Conservation (phyloP, 2,797 vertebrate genomes). For the Spinus olivaceus region DNA sequence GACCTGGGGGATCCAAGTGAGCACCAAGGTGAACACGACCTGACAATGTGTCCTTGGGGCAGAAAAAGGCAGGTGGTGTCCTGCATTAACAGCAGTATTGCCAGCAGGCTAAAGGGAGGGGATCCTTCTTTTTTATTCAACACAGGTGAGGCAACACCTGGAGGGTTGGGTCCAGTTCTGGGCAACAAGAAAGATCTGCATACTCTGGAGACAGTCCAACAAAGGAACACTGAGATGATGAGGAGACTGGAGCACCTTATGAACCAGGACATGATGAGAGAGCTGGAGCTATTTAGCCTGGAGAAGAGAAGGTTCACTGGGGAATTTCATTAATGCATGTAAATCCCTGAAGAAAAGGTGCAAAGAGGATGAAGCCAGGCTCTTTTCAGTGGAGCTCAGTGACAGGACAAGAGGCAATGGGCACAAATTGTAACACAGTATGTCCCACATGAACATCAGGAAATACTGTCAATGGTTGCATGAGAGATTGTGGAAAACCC, state of each 20-base stretch:
- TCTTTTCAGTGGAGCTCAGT: neutral
- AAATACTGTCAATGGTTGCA: neutral
- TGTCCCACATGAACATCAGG: neutral
- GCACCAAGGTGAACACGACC: neutral
- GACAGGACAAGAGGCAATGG: neutral
- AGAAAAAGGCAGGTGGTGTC: neutral
- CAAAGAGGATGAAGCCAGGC: neutral
- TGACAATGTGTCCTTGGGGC: neutral
- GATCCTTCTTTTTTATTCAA: neutral
- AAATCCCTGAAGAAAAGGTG: neutral
- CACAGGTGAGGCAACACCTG: neutral
- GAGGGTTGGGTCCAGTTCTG: neutral
- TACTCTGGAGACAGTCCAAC: neutral
- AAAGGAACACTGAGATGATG: neutral
- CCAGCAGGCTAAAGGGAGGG: neutral
- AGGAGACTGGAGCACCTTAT: neutral
- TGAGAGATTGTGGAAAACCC: neutral
- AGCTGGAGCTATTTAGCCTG: neutral
- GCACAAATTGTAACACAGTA: neutral
- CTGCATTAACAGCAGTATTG: neutral
- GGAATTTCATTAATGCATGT: neutral
- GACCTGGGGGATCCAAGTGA: neutral
- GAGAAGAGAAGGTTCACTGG: neutral
- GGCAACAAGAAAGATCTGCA: neutral
- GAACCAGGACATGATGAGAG: neutral